These are phyloP conservation scores for Tupaia chinensis DNA, from an alignment of 2,113 vertebrate genomes.

Conservation along the genomic window DNA sequence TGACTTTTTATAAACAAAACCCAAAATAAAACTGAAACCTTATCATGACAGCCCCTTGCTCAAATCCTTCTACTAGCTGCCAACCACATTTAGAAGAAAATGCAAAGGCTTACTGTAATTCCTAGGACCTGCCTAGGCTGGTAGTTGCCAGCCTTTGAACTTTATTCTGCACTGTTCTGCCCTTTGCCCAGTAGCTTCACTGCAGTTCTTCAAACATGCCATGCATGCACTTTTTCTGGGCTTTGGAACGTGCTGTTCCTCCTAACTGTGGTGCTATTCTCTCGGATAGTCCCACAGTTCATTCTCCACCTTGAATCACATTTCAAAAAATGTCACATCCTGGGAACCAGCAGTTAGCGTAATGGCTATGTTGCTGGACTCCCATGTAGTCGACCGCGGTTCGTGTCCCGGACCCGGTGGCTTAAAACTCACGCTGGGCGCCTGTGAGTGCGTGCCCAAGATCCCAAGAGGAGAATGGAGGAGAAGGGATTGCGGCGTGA, in stretches of 20 bases:
- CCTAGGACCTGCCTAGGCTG: neutral
- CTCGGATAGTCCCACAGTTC: neutral
- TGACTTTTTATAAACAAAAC: neutral
- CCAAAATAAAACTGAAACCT: neutral
- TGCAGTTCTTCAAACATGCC: neutral
- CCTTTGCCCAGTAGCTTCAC: neutral
- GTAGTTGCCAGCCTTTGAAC: neutral
- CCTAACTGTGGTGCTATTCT: neutral
- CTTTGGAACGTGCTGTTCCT: neutral
- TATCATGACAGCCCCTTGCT: neutral
- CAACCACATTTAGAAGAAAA: neutral
- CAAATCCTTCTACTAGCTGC: neutral
- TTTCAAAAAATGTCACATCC: neutral
- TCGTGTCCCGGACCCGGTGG: no score
- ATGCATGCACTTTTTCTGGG: accelerated
- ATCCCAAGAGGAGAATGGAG: no score
- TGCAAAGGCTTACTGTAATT: neutral
- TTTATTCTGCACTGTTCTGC: neutral
- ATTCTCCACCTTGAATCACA: accelerated
- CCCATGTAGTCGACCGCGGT: no score
- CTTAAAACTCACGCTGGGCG: no score
- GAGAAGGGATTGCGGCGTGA: no score
- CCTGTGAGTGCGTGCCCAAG: no score
- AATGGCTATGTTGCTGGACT: no score
- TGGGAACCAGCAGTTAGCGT: no score